phyloP scores from a whole-genome alignment of 2,888 invertebrate species.

The Mesopsocus fuscifrons region DNA sequence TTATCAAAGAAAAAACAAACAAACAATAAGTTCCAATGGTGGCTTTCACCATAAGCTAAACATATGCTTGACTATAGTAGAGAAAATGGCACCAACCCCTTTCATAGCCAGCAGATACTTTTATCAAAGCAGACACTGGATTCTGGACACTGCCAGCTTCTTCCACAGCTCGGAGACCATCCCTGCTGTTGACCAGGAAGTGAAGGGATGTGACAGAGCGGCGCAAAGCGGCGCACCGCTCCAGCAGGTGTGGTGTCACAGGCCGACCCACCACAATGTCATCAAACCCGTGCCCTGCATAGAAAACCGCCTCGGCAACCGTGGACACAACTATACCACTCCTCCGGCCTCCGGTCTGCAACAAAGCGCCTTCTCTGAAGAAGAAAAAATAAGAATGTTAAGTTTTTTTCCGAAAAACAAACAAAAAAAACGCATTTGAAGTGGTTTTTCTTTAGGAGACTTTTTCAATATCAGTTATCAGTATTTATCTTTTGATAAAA shows the following conservation, averaged over 20 bases:
- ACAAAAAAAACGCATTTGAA: too few species aligned
- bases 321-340: conserved; percentile 23
- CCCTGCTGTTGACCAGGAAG: conserved; percentile 20
- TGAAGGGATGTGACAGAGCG: conserved; percentile 20
- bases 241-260: conserved; percentile 18
- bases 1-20: too few species aligned
- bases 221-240: conserved; percentile 12
- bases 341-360: conserved; percentile 22
- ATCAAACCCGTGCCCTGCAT: conserved; percentile 23
- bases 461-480: too few species aligned
- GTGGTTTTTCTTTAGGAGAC: too few species aligned
- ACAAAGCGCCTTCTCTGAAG: conserved; percentile 20
- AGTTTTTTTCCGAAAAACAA: too few species aligned
- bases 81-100: conserved; percentile 18
- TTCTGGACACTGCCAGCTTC: conserved; percentile 15
- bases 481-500: too few species aligned
- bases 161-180: conserved; percentile 11
- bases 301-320: conserved; percentile 22
- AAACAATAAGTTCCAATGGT: too few species aligned
- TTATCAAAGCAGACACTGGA: conserved; percentile 22
- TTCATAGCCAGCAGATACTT: conserved; percentile 21
- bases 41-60: too few species aligned
- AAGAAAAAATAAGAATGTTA: too few species aligned
- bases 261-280: conserved; percentile 23
- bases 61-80: too few species aligned